Conservation (phyloP, 2,888 invertebrate genomes). For the Hermaeophaga mercurialis region DNA sequence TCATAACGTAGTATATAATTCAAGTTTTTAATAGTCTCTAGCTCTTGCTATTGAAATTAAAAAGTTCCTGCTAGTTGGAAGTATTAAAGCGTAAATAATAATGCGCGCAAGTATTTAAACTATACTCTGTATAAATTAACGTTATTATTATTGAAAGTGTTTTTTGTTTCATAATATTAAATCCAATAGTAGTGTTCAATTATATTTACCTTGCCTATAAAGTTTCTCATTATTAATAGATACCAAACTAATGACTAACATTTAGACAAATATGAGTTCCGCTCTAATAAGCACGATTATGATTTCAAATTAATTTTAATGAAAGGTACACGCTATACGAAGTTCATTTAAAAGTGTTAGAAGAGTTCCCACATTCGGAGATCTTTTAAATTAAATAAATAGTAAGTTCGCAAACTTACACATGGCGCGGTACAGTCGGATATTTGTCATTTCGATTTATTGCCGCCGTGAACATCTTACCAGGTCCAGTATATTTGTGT, state of each 20-base stretch:
- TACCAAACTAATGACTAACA: not conserved
- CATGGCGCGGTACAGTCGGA: not conserved
- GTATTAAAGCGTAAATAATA: too few species aligned
- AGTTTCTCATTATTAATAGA: not conserved
- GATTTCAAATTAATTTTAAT: not conserved
- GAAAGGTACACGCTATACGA: not conserved
- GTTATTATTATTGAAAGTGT: not conserved
- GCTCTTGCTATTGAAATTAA: too few species aligned
- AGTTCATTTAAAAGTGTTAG: too few species aligned
- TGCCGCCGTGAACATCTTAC: not conserved
- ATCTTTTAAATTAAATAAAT: not conserved
- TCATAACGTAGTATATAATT: not conserved
- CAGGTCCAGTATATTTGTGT: too few species aligned
- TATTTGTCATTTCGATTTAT: not conserved
- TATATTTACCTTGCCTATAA: not conserved
- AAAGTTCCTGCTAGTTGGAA: too few species aligned
- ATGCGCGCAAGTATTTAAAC: too few species aligned
- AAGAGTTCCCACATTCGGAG: not conserved
- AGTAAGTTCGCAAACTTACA: not conserved
- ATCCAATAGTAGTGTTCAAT: not conserved
- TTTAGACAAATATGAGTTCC: not conserved
- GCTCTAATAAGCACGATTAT: constrained; percentile 4
- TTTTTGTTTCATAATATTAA: too few species aligned
- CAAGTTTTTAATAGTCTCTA: too few species aligned
- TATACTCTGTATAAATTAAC: too few species aligned